These are phyloP conservation scores for Microcebus lehilahytsara DNA, from an alignment of 2,113 vertebrate genomes.

Conservation along the genomic window DNA sequence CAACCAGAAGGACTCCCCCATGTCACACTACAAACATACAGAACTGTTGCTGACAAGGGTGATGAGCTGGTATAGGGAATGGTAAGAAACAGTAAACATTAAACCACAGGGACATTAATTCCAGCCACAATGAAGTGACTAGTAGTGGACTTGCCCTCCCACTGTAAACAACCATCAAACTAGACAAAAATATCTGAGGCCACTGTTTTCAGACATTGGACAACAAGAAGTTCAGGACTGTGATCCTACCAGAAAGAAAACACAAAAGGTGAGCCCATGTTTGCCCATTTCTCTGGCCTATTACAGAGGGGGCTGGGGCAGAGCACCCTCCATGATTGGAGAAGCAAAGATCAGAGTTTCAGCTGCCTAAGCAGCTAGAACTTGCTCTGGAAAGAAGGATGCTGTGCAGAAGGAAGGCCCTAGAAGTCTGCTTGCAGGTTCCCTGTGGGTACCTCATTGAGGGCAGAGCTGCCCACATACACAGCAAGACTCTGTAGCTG, in stretches of 20 bases:
- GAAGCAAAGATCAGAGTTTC: not conserved
- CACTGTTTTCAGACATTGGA: not conserved
- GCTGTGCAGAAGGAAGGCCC: not conserved
- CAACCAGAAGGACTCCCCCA: not conserved
- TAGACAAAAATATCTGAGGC: not conserved
- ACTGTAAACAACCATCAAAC: not conserved
- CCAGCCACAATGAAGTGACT: not conserved
- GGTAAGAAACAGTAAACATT: not conserved
- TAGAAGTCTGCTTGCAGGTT: not conserved
- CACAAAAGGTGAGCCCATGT: not conserved
- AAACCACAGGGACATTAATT: not conserved
- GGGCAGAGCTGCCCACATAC: not conserved
- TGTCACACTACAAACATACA: not conserved
- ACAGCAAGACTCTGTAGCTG: not conserved
- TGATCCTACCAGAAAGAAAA: not conserved
- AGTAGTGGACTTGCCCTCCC: not conserved
- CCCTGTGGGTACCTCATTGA: accelerated
- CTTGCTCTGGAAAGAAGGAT: not conserved
- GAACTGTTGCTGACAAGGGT: not conserved
- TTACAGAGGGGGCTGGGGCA: accelerated
- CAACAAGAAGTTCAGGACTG: not conserved
- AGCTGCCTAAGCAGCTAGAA: not conserved
- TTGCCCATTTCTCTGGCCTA: not conserved
- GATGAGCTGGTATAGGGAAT: not conserved
- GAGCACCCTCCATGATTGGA: not conserved